Evolutionary conservation across 2,888 invertebrate species (phyloP), one percentile per base, ranked within the genome.

Genomic region (Tetanocera ferruginea): DNA sequence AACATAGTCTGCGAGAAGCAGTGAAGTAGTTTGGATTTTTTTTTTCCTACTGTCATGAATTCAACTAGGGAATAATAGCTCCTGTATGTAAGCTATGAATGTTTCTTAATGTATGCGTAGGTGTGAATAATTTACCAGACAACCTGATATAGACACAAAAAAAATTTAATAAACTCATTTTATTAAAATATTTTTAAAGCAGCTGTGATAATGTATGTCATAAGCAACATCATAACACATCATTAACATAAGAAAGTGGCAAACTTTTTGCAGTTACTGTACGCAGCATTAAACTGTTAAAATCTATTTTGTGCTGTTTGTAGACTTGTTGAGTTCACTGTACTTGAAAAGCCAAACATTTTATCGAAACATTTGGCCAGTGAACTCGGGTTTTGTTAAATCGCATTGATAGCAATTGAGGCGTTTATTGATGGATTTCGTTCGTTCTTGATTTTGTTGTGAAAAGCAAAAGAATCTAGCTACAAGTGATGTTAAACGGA

Each of bases 391-490:
- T 67, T 67, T 43, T 23, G n/a, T 67, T 67, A 37, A 14, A 23
- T 23, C 14, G 43, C 43, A 43, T 23, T 43, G 51, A 69, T 23
- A 25, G 11, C 69, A 49, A 23, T 23, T 64, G 28, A 64, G 60
- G 60, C 60, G 60, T 60, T 60, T 60, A 60, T 60, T 60, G 55
- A 55, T 55, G 55, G 55, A 55, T 25, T 60, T 60, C n/a, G n/a
- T 60, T 60, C 14, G 17, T 4, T 37, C 11, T 43, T 43, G 43
- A 43, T 43, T 43, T 43, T 43, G 43, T 43, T 43, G 43, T 43
- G 14, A 43, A 14, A 11, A 43, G 14, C 43, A 43, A 43, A 43
- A 37, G 6, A 37, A 37, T 37, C 6, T 37, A 8, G 5, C 37
- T 37, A 37, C 37, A 37, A 37, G 37, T 37, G 14, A 14, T 11